Conservation (phyloP, 2,888 invertebrate species). For the Synanthedon myopaeformis region DNA sequence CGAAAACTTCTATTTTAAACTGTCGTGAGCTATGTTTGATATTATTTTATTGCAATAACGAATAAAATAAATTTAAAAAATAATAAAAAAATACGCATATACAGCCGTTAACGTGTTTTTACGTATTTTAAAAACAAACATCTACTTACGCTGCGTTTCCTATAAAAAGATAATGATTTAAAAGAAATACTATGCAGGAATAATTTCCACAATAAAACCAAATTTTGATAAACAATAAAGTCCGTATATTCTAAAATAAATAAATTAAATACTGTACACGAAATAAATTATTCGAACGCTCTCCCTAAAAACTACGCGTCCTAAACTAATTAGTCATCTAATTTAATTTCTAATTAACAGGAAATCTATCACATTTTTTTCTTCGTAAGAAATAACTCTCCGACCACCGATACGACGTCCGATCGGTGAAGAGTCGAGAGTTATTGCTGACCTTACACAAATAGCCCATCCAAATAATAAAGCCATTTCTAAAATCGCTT, state of each 20-base stretch:
- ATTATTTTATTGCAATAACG: too few species aligned
- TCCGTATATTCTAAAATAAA: slow-evolving; percentile 45
- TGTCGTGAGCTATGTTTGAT: too few species aligned
- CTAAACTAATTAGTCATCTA: slow-evolving; percentile 2
- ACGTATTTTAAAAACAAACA: too few species aligned
- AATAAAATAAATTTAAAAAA: too few species aligned
- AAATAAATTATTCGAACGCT: slow-evolving; percentile 23
- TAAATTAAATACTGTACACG: slow-evolving; percentile 37
- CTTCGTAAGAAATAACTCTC: slow-evolving; percentile 59
- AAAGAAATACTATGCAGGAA: too few species aligned
- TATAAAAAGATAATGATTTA: too few species aligned
- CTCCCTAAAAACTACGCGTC: not conserved
- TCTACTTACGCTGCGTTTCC: too few species aligned
- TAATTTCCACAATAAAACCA: slow-evolving; percentile 28
- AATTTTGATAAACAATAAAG: slow-evolving; percentile 36
- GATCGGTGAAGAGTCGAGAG: slow-evolving; percentile 44
- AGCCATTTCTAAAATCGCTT: not conserved
- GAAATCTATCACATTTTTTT: slow-evolving; percentile 22
- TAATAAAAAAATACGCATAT: too few species aligned
- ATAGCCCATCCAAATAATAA: slow-evolving; percentile 1
- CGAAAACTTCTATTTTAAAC: too few species aligned
- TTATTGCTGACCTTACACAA: slow-evolving; percentile 50
- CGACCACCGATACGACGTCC: slow-evolving; percentile 30
- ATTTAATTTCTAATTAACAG: slow-evolving; percentile 2
- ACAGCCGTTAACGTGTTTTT: slow-evolving; percentile 3